Base-by-base conservation (phyloP, 2,888 invertebrate genomes). In the Parascotia fuliginaria region DNA sequence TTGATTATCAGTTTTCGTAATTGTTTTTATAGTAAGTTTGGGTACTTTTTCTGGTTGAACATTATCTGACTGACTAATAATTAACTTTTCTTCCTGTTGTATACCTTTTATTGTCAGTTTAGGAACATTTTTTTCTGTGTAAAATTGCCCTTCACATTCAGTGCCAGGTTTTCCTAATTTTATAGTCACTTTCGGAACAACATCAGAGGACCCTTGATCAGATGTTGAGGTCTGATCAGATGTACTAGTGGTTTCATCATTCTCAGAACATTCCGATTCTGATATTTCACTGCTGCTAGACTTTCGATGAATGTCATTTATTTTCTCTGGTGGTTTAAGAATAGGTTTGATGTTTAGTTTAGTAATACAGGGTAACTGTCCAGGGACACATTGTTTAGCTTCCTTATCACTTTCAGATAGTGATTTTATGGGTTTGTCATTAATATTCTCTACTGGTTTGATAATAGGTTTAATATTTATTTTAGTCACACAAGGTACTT, bases 301-400 rank as follows among this genome's bases (percentile, higher is more conserved):
- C 69, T 91, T 92, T 65, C 92, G 84, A 63, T 91, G 89, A 42
- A 82, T 68, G 55, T 89, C 90, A 80, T 89, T 87, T 24, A 90
- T 82, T 68, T 87, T 89, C 59, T 91, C 90, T 52, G 89, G 88
- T 54, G 87, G 87, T 70, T 83, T 89, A 27, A 70, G 79, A 65
- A 94, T 88, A 69, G 87, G 93, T 77, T 92, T 94, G 11, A 92
- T 92, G 57, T 89, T 91, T 55, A 92, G 69, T 79, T 92, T 92
- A 27, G 86, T 86, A 27, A 92, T 70, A 76, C 76, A 77, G 65
- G 88, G 79, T 73, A 87, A 68, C 76, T 85, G 75, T 65, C 87
- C 85, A 72, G 75, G 70, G 65, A 55, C 54, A 60, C 79, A 77
- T 9, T 54, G 31, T 57, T 62, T 70, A 40, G 60, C 54, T 52